Evolutionary conservation across 2,113 vertebrate species (phyloP).

Genomic region (Montifringilla adamsi): DNA sequence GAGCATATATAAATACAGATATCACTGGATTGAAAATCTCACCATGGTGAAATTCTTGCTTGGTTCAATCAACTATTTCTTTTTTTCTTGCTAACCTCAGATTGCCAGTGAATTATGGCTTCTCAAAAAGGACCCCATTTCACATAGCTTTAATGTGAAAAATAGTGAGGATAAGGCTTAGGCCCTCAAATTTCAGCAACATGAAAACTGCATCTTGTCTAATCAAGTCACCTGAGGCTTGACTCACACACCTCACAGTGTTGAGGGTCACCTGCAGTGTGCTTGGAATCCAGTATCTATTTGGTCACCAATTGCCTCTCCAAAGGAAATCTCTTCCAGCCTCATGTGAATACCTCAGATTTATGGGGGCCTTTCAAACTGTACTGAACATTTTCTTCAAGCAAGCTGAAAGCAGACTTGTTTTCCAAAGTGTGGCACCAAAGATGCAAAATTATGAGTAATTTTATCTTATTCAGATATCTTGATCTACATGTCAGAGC

Average conservation of each 20-base stretch:
- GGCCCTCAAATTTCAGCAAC: background rate
- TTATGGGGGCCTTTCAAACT: background rate
- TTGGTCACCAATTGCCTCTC: rapidly evolving
- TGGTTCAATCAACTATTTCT: background rate
- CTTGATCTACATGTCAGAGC: background rate
- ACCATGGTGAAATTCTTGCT: background rate
- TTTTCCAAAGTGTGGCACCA: background rate
- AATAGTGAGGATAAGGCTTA: background rate
- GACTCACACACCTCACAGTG: background rate
- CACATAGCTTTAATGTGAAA: background rate
- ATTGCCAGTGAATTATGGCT: background rate
- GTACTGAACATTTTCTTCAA: background rate
- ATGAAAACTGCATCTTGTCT: background rate
- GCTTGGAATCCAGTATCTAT: background rate
- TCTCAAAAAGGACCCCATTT: background rate
- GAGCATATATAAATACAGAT: background rate
- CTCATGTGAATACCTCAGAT: background rate
- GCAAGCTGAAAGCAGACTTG: background rate
- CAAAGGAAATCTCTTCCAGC: background rate
- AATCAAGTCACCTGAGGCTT: background rate
- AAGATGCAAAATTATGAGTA: background rate
- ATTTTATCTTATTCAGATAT: background rate
- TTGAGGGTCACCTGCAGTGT: background rate
- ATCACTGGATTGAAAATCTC: background rate
- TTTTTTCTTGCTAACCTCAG: background rate